Base-by-base conservation (phyloP, 2,888 invertebrate species). In the Hirtodrosophila cameraria region DNA sequence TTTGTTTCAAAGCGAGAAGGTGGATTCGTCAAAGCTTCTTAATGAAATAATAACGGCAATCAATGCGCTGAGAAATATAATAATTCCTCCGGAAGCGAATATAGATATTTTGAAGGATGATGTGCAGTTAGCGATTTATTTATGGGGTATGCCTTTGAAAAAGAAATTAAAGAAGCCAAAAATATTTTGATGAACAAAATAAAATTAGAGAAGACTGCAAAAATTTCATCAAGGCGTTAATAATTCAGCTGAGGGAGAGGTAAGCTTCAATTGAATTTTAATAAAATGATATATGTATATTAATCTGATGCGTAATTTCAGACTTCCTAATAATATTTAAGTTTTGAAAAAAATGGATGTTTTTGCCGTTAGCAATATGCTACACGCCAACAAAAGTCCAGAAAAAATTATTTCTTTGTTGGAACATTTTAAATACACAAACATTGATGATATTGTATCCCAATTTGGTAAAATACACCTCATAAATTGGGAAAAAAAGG, bases 71-170 rank as follows among this genome's bases (percentile, higher is more conserved):
- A 30, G 25, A 45, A 20, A 36, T 20, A 35, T 36, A 18, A 53
- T 53, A 36, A 53, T 43, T 35, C 53, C 53, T 13, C 41, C 41
- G 11, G 43, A 53, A 23, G 20, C 30, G 11, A 38, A 30, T 20
- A 38, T 49, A 13, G 30, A 49, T 38, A 49, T 49, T 20, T 49
- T 49, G 7, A 49, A 49, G 20, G 49, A 49, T 38, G 38, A 49
- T 35, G 27, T 46, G 23, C 38, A 38, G 38, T 23, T 23, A 23
- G 15, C 23, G 36, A 36, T 4, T 36, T 36, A 20, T 36, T 12
- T 54, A 39, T 41, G 46, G 54, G 46, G 25, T 48, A 48, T 55
- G 55, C 55, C 41, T 55, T 55, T 46, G 54, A 55, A 7, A 46
- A 55, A 15, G 25, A 55, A 55, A 46, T 55, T n/a, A 48, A 48